Conservation (phyloP, 2,888 invertebrate genomes). For the Scaptomyza reducta region DNA sequence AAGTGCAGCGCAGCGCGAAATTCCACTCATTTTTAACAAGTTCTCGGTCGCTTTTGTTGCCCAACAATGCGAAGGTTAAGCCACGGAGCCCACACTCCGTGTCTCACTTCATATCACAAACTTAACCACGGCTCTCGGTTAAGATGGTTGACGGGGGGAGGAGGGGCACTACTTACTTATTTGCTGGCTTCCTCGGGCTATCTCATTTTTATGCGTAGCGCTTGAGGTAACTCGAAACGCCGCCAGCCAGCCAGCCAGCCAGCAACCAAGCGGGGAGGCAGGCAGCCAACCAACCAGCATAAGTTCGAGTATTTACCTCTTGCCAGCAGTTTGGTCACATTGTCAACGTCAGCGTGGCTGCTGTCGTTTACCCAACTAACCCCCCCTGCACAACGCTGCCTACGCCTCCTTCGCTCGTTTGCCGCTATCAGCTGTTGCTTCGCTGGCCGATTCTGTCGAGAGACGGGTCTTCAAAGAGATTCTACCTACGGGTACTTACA, state of each 20-base stretch:
- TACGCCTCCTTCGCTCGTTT: neutral
- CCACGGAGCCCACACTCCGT: conserved; percentile 1
- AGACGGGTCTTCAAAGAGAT: conserved; percentile 56
- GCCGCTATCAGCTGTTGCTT: conserved; percentile 70
- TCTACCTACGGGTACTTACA: conserved; percentile 69
- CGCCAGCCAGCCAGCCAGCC: conserved; percentile 42
- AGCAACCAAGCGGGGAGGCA: neutral
- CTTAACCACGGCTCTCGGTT: neutral
- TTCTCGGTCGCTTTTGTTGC: conserved; percentile 75
- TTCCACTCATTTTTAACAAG: conserved; percentile 80
- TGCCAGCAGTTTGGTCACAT: conserved; percentile 51
- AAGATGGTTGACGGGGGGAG: neutral
- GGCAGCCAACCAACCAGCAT: conserved; percentile 47
- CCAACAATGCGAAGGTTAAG: conserved; percentile 75
- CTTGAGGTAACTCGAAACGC: conserved; percentile 72
- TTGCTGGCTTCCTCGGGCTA: conserved; percentile 35
- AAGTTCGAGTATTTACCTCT: conserved; percentile 39
- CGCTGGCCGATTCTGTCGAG: conserved; percentile 2
- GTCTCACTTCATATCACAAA: too few species aligned
- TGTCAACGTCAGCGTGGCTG: conserved; percentile 70
- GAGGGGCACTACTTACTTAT: conserved; percentile 13
- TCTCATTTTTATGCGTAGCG: conserved; percentile 57
- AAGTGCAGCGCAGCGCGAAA: conserved; percentile 81
- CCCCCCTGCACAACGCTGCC: conserved; percentile 2
- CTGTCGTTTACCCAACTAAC: conserved; percentile 24